Conservation (phyloP, 1,140 invertebrate species). For the Zophobas morio region DNA sequence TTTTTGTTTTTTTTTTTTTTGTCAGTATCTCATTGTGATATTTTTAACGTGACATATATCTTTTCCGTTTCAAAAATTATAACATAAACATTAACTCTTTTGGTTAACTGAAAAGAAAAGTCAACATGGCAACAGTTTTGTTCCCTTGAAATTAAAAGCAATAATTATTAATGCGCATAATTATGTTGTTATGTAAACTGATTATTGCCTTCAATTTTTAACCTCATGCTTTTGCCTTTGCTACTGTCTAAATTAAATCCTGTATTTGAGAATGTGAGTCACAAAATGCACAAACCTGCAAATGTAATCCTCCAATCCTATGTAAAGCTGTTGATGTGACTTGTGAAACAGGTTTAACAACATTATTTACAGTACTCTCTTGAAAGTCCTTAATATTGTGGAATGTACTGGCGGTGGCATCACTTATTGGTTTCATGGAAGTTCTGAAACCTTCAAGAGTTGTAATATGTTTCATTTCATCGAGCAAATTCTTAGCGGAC, state of each 20-base stretch:
- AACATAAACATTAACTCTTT: no score
- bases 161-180: no score
- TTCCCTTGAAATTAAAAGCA: no score
- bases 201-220: no score
- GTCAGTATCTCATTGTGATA: no score
- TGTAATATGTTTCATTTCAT: conserved; percentile 60
- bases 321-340: conserved; percentile 67
- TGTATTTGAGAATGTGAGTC: neutral
- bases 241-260: neutral
- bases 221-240: no score
- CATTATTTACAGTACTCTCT: conserved; percentile 70
- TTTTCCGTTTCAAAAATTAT: no score
- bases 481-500: conserved; percentile 54
- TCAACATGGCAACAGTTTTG: no score
- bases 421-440: conserved; percentile 62
- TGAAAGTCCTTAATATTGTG: conserved; percentile 71
- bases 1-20: no score
- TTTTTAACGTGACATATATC: no score
- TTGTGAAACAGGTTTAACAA: conserved; percentile 57
- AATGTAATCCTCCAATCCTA: conserved; percentile 71
- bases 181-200: no score
- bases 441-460: conserved; percentile 60
- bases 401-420: conserved; percentile 62
- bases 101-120: no score
- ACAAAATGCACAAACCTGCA: conserved; percentile 68